Percentiles rank a stretch among this genome's conserved stretches.
These are phyloP conservation scores for Malurus alboscapulatus DNA, from an alignment of 2,113 vertebrate genomes.

Conservation along the genomic window DNA sequence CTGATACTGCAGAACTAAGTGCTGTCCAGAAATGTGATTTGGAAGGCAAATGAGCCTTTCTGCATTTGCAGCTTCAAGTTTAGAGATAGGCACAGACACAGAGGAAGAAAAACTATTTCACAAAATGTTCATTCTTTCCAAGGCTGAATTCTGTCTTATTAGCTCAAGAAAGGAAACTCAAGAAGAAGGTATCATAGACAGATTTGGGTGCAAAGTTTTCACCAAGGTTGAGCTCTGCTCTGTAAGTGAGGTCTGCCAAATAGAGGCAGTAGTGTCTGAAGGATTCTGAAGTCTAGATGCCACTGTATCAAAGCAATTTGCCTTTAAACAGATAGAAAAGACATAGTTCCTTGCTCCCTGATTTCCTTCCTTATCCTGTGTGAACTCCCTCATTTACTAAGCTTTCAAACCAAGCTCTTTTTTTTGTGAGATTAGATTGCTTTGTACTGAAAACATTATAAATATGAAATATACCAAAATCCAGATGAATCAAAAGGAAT, in stretches of 20 bases:
- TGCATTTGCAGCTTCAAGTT: not conserved
- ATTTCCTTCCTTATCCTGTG: not conserved
- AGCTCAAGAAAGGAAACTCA: not conserved
- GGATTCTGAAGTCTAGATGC: not conserved
- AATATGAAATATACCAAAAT: not conserved
- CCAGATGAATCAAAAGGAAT: not conserved
- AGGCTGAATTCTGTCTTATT: not conserved
- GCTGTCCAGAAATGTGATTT: not conserved
- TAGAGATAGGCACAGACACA: not conserved
- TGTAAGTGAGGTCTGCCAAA: not conserved
- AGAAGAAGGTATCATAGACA: not conserved
- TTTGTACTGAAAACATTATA: not conserved
- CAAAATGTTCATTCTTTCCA: not conserved
- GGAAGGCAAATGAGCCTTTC: not conserved
- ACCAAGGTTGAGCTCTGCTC: not conserved
- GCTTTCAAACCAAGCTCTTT: not conserved
- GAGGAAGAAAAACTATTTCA: not conserved
- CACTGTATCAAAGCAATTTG: not conserved
- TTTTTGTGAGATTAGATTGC: not conserved
- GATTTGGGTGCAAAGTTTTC: not conserved
- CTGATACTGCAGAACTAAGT: not conserved
- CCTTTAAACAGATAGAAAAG: not conserved
- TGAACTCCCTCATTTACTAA: not conserved
- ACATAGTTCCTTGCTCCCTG: not conserved
- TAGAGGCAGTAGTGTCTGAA: not conserved